Base-by-base conservation (phyloP, 2,888 invertebrate species). In the Meliscaeva auricollis region DNA sequence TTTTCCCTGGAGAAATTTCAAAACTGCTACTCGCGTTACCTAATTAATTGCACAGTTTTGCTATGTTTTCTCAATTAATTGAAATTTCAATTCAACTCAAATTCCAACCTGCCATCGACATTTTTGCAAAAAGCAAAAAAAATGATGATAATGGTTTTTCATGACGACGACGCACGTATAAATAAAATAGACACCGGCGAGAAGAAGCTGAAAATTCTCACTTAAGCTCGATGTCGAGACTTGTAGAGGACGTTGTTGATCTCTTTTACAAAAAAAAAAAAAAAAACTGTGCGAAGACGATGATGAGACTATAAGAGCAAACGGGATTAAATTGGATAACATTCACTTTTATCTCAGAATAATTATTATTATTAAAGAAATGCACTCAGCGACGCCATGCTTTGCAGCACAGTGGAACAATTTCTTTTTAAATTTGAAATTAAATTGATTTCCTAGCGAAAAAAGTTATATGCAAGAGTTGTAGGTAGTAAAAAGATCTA, bases 301-400 rank as follows among this genome's bases (percentile, higher is more conserved):
- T 13, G 56, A 13, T 13, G 56, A 13, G 15, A 15, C 17, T 50
- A n/a, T n/a, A 20, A 15, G 60, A n/a, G 20, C 32, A 44, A 84
- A 52, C 79, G 75, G 79, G 79, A 79, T 75, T 84, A 58, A 79
- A 84, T 84, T 75, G 74, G 52, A 74, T 74, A 70, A 78, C 84
- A 84, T 80, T 79, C 79, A 84, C 79, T 84, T 84, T 79, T 84
- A 84, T 79, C 58, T 66, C 15, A 20, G 32, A 68, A 56, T 58
- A 52, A 77, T 82, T 81, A 76, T 75, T 58, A 68, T 56, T 52
- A 56, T 26, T 50, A 41, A 70, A 66, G 50, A 54, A 62, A 62
- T 46, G 44, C 32, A 54, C 30, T 30, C 52, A 6, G 15, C 26
- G 8, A 26, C 26, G 15, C 6, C 26, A 52, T 26, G 6, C 2